A percentile compares a stretch with the other conserved stretches of the same genome.
Conservation (phyloP, 1,140 invertebrate species). For the Heterodera schachtii region DNA sequence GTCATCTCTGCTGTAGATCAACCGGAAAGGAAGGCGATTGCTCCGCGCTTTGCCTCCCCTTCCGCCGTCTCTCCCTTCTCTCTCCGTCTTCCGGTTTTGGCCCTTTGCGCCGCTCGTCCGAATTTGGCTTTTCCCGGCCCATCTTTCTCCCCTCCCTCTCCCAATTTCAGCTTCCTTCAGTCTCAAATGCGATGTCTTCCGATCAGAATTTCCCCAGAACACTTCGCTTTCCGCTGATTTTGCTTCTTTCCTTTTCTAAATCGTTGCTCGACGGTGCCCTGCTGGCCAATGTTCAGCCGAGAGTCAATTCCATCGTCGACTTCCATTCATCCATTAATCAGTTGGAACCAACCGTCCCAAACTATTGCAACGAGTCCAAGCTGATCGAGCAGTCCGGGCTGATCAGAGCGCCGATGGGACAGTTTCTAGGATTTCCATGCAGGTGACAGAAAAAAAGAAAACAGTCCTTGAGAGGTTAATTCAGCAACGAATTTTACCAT, state of each 20-base stretch:
- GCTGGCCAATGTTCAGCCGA: not conserved
- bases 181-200: slow-evolving; percentile 5
- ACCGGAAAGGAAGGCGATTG: slow-evolving; percentile 1
- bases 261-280: not conserved
- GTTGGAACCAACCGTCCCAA: slow-evolving; percentile 45
- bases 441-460: slow-evolving; percentile 6
- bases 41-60: not conserved
- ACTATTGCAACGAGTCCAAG: slow-evolving; percentile 56
- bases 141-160: not conserved
- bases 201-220: not conserved
- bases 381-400: slow-evolving; percentile 49
- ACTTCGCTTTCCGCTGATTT: not conserved
- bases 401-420: slow-evolving; percentile 52
- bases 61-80: too few species aligned
- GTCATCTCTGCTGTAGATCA: not conserved
- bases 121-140: not conserved
- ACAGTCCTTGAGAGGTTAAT: not conserved
- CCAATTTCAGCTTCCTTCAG: not conserved
- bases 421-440: slow-evolving; percentile 62
- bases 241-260: not conserved
- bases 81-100: not conserved
- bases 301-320: not conserved
- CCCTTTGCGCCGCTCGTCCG: not conserved
- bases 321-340: slow-evolving; percentile 24
- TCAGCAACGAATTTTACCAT: slow-evolving; percentile 59